phyloP scores from a whole-genome alignment of 1,140 invertebrate genomes.

The Drosophila trapezifrons region DNA sequence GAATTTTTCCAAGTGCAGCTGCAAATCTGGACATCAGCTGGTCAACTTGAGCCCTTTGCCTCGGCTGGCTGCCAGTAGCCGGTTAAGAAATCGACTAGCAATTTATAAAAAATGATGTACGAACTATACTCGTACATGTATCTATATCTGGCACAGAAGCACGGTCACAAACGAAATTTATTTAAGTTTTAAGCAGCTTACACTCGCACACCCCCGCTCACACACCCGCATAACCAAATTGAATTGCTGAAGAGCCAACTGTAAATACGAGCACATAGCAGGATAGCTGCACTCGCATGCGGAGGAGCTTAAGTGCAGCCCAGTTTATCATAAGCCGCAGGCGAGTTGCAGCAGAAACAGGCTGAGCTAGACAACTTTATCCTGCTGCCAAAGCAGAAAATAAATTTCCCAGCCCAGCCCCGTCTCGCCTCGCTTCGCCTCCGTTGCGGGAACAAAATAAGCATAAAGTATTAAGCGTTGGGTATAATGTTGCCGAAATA shows the following conservation, averaged over 20 bases:
- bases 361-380: slow-evolving; percentile 67
- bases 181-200: slow-evolving; percentile 77
- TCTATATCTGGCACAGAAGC: slow-evolving; percentile 22
- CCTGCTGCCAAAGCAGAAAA: slow-evolving; percentile 63
- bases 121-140: not conserved
- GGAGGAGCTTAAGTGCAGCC: slow-evolving; percentile 61
- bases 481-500: slow-evolving; percentile 75
- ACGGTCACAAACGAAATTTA: slow-evolving; percentile 59
- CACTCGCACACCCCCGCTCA: slow-evolving; percentile 2
- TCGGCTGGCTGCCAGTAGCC: slow-evolving; percentile 16
- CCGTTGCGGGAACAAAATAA: slow-evolving; percentile 60
- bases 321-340: slow-evolving; percentile 71
- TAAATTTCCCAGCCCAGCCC: slow-evolving; percentile 62
- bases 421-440: slow-evolving; percentile 1
- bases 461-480: slow-evolving; percentile 76
- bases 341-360: slow-evolving; percentile 33
- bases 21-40: slow-evolving; percentile 29
- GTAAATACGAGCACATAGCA: slow-evolving; percentile 51
- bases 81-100: slow-evolving; percentile 47
- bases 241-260: slow-evolving; percentile 60
- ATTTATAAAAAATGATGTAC: slow-evolving; percentile 34
- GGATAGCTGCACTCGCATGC: slow-evolving; percentile 45
- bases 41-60: slow-evolving; percentile 19
- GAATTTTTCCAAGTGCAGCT: not conserved
- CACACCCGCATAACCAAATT: slow-evolving; percentile 50